Conservation (phyloP, 2,888 invertebrate genomes). For the Elysia crispata region DNA sequence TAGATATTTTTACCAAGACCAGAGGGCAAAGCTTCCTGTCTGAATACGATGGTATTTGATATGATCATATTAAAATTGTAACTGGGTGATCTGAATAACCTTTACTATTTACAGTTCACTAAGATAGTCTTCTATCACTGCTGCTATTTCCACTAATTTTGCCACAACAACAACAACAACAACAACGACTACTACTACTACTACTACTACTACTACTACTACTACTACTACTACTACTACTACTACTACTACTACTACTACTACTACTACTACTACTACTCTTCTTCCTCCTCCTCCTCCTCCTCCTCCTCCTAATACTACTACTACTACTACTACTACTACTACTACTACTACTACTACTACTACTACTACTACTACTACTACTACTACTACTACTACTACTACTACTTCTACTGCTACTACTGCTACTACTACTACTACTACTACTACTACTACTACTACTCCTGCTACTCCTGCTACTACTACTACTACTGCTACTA, state of each 20-base stretch:
- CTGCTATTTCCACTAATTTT: neutral
- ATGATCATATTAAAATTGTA: too few species aligned
- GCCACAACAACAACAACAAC: neutral
- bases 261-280: slow-evolving; percentile 19
- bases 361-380: too few species aligned
- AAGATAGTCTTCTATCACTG: neutral
- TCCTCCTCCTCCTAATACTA: neutral
- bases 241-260: slow-evolving; percentile 19
- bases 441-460: too few species aligned
- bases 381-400: too few species aligned
- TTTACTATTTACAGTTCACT: neutral
- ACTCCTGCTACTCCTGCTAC: too few species aligned
- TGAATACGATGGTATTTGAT: too few species aligned
- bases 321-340: too few species aligned
- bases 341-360: too few species aligned
- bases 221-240: slow-evolving; percentile 18
- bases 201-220: neutral
- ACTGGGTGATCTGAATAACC: neutral
- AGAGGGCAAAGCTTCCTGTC: too few species aligned
- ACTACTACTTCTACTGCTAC: too few species aligned
- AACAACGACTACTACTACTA: neutral
- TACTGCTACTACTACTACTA: too few species aligned
- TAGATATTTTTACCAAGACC: too few species aligned
- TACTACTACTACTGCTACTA: neutral
- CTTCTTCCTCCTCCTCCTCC: neutral